A percentile compares a stretch with the other conserved stretches of the same genome.
Evolutionary conservation across 2,797 vertebrate genomes (phyloP).

Genomic region (Moxostoma hubbsi): DNA sequence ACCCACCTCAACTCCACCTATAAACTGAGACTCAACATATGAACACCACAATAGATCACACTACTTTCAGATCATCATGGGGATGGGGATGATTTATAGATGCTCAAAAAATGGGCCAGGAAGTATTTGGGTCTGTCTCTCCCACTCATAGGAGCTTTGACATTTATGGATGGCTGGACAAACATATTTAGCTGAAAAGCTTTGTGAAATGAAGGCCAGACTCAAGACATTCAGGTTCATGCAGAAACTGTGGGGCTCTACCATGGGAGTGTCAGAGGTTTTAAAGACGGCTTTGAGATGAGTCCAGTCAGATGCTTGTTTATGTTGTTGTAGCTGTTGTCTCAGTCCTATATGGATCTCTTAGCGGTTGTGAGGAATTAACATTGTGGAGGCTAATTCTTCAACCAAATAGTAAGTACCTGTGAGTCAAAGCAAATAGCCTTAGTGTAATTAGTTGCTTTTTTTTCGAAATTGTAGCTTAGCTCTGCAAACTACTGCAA

Average conservation of each 20-base stretch:
- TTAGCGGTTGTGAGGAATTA: constrained; percentile 2
- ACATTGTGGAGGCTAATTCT: constrained; percentile 32
- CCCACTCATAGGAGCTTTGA: constrained; percentile 34
- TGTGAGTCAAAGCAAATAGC: too few relatives aligned
- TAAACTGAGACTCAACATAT: background rate
- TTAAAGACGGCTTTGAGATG: constrained; percentile 49
- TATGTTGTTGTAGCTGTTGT: constrained; percentile 47
- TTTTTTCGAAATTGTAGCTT: too few relatives aligned
- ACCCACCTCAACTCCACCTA: constrained; percentile 21
- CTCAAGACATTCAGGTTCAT: constrained; percentile 42
- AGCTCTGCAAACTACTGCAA: background rate
- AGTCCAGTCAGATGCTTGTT: constrained; percentile 45
- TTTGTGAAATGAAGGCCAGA: constrained; percentile 27
- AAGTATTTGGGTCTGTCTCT: constrained; percentile 29
- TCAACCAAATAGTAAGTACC: constrained; percentile 8
- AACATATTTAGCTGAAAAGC: constrained; percentile 43
- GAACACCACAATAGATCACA: constrained; percentile 73
- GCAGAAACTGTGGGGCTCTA: constrained; percentile 17
- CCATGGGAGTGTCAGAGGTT: constrained; percentile 27
- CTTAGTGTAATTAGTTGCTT: background rate
- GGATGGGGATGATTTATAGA: constrained; percentile 72
- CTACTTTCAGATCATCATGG: constrained; percentile 67
- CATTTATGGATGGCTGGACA: constrained; percentile 49
- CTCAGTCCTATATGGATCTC: constrained; percentile 33
- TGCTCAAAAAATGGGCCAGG: constrained; percentile 74